A percentile compares a stretch with the other conserved stretches of the same genome.
Evolutionary conservation across 2,113 vertebrate species (phyloP).

Genomic region (Pseudorhombus dupliciocellatus): DNA sequence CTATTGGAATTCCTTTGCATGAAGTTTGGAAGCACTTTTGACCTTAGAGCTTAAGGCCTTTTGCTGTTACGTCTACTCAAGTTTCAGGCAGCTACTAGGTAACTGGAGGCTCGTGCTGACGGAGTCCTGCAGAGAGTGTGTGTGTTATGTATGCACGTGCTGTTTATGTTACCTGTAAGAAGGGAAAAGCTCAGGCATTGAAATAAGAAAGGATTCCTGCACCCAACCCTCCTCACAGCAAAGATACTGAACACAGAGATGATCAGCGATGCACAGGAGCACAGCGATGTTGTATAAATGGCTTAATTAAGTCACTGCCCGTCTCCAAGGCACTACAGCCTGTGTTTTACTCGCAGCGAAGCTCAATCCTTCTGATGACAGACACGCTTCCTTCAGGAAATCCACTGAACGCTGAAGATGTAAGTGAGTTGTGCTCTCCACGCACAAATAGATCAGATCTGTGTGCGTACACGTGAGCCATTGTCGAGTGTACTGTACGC

Average conservation of each 20-base stretch:
- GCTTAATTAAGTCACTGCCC: neutral
- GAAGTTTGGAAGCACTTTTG: too few relatives aligned
- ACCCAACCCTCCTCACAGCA: neutral
- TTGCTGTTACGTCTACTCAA: too few relatives aligned
- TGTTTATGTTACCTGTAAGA: neutral
- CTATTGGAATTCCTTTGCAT: too few relatives aligned
- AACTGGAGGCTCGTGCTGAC: too few relatives aligned
- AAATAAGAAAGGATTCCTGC: neutral
- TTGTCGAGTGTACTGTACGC: conserved; percentile 10
- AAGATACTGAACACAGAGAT: neutral
- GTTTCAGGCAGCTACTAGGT: too few relatives aligned
- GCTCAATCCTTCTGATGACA: conserved; percentile 1
- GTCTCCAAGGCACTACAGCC: neutral
- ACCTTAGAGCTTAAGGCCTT: too few relatives aligned
- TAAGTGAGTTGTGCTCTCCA: conserved; percentile 8
- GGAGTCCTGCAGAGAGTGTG: too few relatives aligned
- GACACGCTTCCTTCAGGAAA: conserved; percentile 4
- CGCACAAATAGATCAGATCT: conserved; percentile 41
- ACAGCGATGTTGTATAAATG: neutral
- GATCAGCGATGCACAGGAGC: neutral
- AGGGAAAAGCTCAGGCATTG: neutral
- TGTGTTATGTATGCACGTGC: too few relatives aligned
- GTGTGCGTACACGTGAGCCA: conserved; percentile 23
- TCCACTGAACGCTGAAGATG: neutral
- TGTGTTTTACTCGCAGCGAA: neutral